Evolutionary conservation across 2,113 vertebrate species (phyloP).

Genomic region (Kryptolebias marmoratus): DNA sequence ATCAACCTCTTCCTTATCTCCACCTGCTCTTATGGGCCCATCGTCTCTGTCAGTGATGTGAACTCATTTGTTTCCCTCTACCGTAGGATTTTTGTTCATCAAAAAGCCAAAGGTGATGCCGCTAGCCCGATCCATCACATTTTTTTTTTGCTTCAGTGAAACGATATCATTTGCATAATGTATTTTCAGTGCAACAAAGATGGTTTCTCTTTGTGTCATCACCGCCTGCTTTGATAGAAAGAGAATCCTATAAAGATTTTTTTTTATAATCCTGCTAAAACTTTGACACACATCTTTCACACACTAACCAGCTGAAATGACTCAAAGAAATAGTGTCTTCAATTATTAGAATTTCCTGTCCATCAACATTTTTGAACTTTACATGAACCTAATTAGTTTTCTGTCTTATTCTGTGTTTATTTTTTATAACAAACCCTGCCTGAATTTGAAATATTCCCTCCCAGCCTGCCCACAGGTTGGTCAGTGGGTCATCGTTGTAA

Average conservation of each 20-base stretch:
- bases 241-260: not conserved
- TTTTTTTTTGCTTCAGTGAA: constrained; percentile 15
- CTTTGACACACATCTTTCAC: too few species aligned
- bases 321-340: too few species aligned
- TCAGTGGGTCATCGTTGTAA: not conserved
- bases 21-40: constrained; percentile 33
- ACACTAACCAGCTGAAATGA: too few species aligned
- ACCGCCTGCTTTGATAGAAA: constrained; percentile 3
- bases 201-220: constrained; percentile 5
- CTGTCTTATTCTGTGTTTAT: too few species aligned
- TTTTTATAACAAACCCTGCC: too few species aligned
- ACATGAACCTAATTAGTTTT: too few species aligned
- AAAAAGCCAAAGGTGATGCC: constrained; percentile 26
- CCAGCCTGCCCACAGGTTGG: not conserved
- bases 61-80: constrained; percentile 54
- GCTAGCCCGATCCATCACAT: constrained; percentile 20
- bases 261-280: too few species aligned
- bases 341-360: too few species aligned
- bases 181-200: constrained; percentile 1
- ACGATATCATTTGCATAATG: constrained; percentile 47
- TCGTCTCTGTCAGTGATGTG: constrained; percentile 38
- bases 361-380: too few species aligned
- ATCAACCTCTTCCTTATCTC: constrained; percentile 55
- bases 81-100: constrained; percentile 33
- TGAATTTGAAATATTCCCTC: not conserved